phyloP scores from a whole-genome alignment of 2,888 invertebrate species.

The Euplagia quadripunctaria region DNA sequence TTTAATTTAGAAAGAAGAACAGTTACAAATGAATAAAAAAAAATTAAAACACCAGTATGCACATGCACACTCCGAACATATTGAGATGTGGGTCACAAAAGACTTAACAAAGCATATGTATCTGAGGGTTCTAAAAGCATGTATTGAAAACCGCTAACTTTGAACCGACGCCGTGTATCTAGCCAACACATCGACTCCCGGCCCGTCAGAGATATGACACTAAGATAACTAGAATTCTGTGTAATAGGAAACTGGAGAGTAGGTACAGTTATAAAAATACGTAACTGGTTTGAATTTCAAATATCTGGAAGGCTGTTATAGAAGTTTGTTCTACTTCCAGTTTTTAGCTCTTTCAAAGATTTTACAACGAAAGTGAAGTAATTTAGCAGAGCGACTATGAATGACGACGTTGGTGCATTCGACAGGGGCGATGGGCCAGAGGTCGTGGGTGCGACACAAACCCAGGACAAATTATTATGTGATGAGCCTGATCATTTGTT shows the following conservation, averaged over 20 bases:
- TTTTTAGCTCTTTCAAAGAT: too few species aligned
- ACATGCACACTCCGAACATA: background rate
- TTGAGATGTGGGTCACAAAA: background rate
- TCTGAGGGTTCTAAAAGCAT: slow-evolving; percentile 4
- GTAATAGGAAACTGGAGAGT: background rate
- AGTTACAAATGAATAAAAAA: too few species aligned
- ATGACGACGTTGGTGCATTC: too few species aligned
- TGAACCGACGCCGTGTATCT: slow-evolving; percentile 19
- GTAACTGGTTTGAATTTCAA: slow-evolving; percentile 7
- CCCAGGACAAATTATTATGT: too few species aligned
- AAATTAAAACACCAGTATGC: too few species aligned
- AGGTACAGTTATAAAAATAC: background rate
- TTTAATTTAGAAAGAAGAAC: too few species aligned
- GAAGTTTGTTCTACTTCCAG: background rate
- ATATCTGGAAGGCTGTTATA: background rate
- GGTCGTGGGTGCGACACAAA: too few species aligned
- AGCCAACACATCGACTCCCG: slow-evolving; percentile 15
- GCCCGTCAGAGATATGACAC: slow-evolving; percentile 15
- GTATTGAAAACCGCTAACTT: slow-evolving; percentile 14
- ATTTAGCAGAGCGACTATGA: too few species aligned
- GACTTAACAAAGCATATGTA: background rate
- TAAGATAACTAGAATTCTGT: slow-evolving; percentile 17
- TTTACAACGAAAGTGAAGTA: too few species aligned
- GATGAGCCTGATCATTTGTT: too few species aligned
- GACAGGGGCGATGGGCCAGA: too few species aligned